Evolutionary conservation across 2,113 vertebrate genomes (phyloP).

Genomic region (Lamprotornis superbus): DNA sequence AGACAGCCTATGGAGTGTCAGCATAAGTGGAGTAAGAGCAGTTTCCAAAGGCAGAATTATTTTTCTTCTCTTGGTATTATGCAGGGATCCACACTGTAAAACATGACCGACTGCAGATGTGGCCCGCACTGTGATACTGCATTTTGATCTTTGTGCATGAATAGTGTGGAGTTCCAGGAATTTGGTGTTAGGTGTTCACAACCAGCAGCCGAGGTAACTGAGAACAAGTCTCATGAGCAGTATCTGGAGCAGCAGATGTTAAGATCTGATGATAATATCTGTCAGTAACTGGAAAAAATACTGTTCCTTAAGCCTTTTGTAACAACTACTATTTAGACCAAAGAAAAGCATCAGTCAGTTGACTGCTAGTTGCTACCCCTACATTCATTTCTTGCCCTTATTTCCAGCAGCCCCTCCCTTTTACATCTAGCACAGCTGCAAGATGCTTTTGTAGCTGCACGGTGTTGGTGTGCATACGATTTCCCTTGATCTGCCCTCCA

Average conservation of each 20-base stretch:
- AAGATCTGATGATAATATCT: background rate
- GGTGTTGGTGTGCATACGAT: rapidly evolving
- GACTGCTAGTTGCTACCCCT: background rate
- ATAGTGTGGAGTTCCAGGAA: background rate
- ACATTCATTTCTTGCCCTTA: background rate
- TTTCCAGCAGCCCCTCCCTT: background rate
- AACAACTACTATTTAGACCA: background rate
- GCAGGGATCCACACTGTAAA: background rate
- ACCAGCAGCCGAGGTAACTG: background rate
- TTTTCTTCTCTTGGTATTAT: background rate
- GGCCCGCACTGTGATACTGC: too few species aligned
- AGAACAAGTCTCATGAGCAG: background rate
- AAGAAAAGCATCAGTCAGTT: background rate
- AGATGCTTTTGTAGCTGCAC: background rate
- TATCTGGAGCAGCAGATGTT: background rate
- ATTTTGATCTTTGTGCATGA: background rate
- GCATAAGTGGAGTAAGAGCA: background rate
- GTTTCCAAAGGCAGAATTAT: background rate
- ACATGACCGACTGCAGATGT: background rate
- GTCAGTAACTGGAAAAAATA: background rate
- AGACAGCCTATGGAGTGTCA: background rate
- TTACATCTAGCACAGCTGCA: background rate
- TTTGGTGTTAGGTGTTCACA: background rate
- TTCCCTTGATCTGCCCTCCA: background rate
- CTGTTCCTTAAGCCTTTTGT: background rate